Evolutionary conservation across 2,113 vertebrate genomes (phyloP).

Genomic region (Gasterosteus aculeatus): DNA sequence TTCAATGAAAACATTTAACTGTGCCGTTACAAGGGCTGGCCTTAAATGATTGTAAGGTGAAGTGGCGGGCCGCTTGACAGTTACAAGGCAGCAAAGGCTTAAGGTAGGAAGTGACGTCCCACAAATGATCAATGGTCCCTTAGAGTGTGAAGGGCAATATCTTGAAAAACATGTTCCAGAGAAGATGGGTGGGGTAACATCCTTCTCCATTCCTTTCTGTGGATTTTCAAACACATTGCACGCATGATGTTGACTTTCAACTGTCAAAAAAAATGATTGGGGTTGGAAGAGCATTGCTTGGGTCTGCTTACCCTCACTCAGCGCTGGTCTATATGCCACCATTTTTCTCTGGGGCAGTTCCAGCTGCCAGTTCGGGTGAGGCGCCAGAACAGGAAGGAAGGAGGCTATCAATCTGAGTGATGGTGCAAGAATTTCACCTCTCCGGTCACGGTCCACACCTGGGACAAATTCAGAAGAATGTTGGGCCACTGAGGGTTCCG

Average conservation of each 20-base stretch:
- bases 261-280: constrained; percentile 4
- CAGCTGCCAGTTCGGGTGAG: constrained; percentile 46
- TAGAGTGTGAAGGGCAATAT: constrained; percentile 62
- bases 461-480: constrained; percentile 72
- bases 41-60: constrained; percentile 30
- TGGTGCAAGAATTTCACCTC: constrained; percentile 64
- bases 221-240: constrained; percentile 16
- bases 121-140: constrained; percentile 68
- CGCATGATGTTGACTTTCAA: constrained; percentile 20
- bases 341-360: constrained; percentile 28
- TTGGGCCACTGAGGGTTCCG: constrained; percentile 61
- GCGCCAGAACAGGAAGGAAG: constrained; percentile 72
- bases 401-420: constrained; percentile 67
- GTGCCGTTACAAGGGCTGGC: background rate
- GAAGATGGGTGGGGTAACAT: constrained; percentile 21
- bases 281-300: constrained; percentile 5
- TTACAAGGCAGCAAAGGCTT: constrained; percentile 59
- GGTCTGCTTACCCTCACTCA: constrained; percentile 63
- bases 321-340: constrained; percentile 20
- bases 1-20: background rate
- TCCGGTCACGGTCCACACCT: constrained; percentile 71
- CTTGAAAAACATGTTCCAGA: constrained; percentile 41
- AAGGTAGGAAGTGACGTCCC: constrained; percentile 63
- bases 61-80: constrained; percentile 41
- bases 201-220: constrained; percentile 24